Percentiles rank a stretch among this genome's conserved stretches.
Evolutionary conservation across 2,113 vertebrate species (phyloP).

Genomic region (Turdus rufiventris): DNA sequence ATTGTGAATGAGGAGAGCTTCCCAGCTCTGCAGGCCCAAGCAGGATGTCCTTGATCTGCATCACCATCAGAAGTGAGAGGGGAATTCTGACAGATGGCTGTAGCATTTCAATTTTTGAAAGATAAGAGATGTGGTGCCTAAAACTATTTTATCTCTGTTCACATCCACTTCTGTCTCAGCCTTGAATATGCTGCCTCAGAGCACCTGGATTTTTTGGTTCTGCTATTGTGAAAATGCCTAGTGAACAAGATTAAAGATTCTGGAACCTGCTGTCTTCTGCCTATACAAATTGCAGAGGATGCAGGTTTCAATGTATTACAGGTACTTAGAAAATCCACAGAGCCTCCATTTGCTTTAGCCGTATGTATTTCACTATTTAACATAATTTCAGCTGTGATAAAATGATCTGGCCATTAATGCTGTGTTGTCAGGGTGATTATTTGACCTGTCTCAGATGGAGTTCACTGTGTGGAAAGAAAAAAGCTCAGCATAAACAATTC

Average conservation of each 20-base stretch:
- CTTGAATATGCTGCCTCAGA: background rate
- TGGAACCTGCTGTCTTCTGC: background rate
- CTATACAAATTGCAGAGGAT: background rate
- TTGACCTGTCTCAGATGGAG: background rate
- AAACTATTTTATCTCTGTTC: background rate
- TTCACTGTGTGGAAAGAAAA: background rate
- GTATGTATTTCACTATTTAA: background rate
- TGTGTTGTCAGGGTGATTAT: slow-evolving; percentile 33
- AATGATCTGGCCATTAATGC: background rate
- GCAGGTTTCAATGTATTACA: background rate
- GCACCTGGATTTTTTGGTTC: background rate
- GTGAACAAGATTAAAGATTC: background rate
- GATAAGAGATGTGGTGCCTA: background rate
- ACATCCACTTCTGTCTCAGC: background rate
- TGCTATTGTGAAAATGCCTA: background rate
- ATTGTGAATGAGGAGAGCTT: background rate
- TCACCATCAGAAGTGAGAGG: background rate
- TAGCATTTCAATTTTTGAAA: background rate
- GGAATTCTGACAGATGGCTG: background rate
- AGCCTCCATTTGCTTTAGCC: background rate
- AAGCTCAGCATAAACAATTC: background rate
- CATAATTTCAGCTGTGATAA: background rate
- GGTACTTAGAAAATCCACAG: background rate
- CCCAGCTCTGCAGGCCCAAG: background rate
- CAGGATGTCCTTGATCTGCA: background rate